These are phyloP conservation scores for Cataglyphis livida DNA, from an alignment of 2,888 invertebrate species.

Conservation along the genomic window DNA sequence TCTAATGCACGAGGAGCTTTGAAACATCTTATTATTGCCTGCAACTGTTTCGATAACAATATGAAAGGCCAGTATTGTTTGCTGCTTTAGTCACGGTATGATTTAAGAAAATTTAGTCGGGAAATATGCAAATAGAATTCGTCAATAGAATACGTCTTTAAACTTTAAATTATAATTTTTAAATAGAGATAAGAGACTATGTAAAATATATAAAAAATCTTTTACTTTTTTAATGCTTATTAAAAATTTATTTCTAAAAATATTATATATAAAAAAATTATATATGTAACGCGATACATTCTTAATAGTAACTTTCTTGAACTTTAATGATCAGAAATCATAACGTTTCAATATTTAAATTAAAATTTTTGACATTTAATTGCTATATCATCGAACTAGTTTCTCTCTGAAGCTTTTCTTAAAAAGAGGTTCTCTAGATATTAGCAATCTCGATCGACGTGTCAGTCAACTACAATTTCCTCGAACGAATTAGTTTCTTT, in stretches of 20 bases:
- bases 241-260: neutral
- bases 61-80: constrained; percentile 21
- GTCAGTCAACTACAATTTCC: constrained; percentile 5
- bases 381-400: neutral
- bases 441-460: neutral
- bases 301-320: neutral
- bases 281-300: neutral
- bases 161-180: constrained; percentile 15
- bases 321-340: neutral
- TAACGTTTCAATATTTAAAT: neutral
- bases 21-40: neutral
- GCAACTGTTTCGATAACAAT: constrained; percentile 35
- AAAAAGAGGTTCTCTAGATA: neutral
- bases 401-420: constrained; percentile 8
- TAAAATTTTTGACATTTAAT: neutral
- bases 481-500: constrained; percentile 39
- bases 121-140: constrained; percentile 23
- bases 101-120: neutral
- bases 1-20: constrained; percentile 6
- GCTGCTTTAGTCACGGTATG: constrained; percentile 37
- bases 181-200: neutral
- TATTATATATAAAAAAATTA: neutral
- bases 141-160: neutral
- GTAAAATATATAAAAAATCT: neutral
- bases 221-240: neutral